Percentiles rank a stretch among this genome's conserved stretches.
These are phyloP conservation scores for Heliothis virescens DNA, from an alignment of 1,140 invertebrate genomes.

Conservation along the genomic window DNA sequence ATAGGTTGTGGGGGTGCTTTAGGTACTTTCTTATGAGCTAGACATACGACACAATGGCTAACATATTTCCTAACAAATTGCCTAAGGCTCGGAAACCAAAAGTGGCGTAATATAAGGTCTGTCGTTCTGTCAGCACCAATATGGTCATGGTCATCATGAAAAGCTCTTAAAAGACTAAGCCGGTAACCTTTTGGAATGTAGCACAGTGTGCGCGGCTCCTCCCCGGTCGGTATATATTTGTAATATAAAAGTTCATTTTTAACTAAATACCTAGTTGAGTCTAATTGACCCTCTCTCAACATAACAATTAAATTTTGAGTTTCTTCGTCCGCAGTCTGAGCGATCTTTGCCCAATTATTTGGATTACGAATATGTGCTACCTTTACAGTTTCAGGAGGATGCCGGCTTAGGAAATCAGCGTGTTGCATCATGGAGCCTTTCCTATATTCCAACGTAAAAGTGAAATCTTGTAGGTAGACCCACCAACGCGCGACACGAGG, in stretches of 20 bases:
- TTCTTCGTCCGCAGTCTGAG: constrained; percentile 30
- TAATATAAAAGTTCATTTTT: neutral
- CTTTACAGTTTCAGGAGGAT: constrained; percentile 7
- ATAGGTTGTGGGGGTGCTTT: neutral
- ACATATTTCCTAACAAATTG: constrained; percentile 4
- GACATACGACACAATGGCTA: neutral
- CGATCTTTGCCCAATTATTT: constrained; percentile 45
- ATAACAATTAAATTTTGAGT: neutral
- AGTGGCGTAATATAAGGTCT: neutral
- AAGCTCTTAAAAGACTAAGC: neutral
- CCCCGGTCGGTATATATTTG: neutral
- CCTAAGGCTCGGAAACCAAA: constrained; percentile 8
- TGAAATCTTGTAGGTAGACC: neutral
- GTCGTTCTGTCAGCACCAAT: neutral
- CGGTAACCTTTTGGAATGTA: neutral
- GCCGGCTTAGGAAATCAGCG: constrained; percentile 29
- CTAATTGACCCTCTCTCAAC: neutral
- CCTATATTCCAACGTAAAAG: neutral
- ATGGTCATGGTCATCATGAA: constrained; percentile 1
- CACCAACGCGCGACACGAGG: constrained; percentile 12
- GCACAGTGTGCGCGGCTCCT: neutral
- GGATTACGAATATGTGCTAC: constrained; percentile 2
- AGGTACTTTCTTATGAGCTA: neutral
- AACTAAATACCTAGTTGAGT: neutral
- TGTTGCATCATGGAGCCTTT: neutral